Evolutionary conservation across 35 echinoderm and acorn worm genomes (phyloP), one percentile per base, ranked within the genome.

Genomic region (Lytechinus variegatus): DNA sequence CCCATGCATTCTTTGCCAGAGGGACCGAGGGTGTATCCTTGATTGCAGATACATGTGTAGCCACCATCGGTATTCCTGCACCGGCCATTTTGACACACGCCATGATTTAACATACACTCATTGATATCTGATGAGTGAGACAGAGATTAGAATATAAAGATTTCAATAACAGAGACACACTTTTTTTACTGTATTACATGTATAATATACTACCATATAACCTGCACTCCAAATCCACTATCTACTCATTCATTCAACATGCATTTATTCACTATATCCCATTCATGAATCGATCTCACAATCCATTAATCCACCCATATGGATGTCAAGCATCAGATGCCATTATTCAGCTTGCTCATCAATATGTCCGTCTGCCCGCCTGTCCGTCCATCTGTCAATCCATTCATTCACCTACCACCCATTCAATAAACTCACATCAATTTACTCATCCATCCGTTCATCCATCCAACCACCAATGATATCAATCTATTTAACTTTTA

Each of bases 41-140:
- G 54, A 86, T 99, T 97, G 92, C 98, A 99, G 56, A 96, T 92
- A 98, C 98, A 99, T 28, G 92, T 89, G 92, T 97, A 98, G 52
- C 95, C 95, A 5, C 98, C 98, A 27, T 97, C 95, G 5, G 87
- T 95, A 94, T 99, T 99, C 9, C 94, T 94, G 58, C 98, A 99
- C 4, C 95, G 54, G 33, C 98, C 98, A 94, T 98, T 97, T 1
- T 52, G 27, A 94, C 97, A 99, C 3, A 97, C 71, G 52, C 89
- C 88, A 53, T 55, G 96, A 54, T 95, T 91, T 56, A 11, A 92
- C 21, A n/a, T 44, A 91, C 98, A 99, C 51, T 99, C 98, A 60
- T 99, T 95, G 87, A 99, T 94, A 95, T 99, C 97, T 98, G 87
- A 21, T 7, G 24, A 79, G n/a, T 79, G 24, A 79, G n/a, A 79